These are phyloP conservation scores for Pollimyrus isidori DNA, from an alignment of 2,113 vertebrate species.

Conservation along the genomic window DNA sequence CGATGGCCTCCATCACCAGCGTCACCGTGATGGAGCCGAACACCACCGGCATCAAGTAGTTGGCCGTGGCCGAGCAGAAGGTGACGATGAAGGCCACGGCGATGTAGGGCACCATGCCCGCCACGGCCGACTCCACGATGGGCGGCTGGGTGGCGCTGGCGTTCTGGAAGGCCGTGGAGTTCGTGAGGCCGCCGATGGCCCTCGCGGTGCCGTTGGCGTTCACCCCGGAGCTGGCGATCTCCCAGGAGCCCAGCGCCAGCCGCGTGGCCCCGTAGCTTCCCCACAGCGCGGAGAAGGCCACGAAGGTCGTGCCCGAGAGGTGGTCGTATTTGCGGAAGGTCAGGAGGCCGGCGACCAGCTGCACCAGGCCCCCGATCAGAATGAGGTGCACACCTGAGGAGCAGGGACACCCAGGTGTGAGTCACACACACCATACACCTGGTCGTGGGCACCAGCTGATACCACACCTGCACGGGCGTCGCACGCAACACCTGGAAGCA, in stretches of 20 bases:
- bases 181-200: neutral
- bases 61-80: constrained; percentile 32
- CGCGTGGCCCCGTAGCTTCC: constrained; percentile 26
- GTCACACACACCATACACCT: neutral
- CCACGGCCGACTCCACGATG: constrained; percentile 6
- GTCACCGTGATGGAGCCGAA: constrained; percentile 25
- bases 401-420: neutral
- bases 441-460: neutral
- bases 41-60: constrained; percentile 29
- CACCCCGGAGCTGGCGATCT: neutral
- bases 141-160: neutral
- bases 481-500: neutral
- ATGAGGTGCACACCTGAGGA: constrained; percentile 28
- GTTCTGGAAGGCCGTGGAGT: neutral
- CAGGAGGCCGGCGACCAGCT: constrained; percentile 25
- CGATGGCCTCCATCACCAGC: constrained; percentile 25
- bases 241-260: constrained; percentile 16
- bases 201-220: neutral
- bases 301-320: constrained; percentile 22
- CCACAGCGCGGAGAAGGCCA: constrained; percentile 26
- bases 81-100: constrained; percentile 24
- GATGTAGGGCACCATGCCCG: constrained; percentile 27
- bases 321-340: constrained; percentile 31
- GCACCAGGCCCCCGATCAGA: constrained; percentile 23
- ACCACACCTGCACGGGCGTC: neutral